Evolutionary conservation across 2,113 vertebrate genomes (phyloP).

Genomic region (Herpetotheres cachinnans): DNA sequence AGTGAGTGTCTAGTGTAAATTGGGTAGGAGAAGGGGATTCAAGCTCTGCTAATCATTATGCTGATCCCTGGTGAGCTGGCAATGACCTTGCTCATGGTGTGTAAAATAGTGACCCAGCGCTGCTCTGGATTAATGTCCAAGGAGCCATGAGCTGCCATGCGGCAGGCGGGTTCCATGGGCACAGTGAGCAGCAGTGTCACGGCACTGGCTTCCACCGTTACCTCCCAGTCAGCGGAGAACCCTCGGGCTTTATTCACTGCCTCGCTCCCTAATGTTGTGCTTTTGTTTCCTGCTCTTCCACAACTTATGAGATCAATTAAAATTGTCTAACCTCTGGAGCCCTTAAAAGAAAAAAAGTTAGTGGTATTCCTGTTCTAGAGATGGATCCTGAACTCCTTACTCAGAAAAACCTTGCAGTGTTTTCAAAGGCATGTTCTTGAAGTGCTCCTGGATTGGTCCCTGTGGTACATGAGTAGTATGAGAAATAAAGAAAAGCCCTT

Average conservation of each 20-base stretch:
- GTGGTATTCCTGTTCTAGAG: neutral
- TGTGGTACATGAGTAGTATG: neutral
- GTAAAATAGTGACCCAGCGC: neutral
- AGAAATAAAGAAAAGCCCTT: conserved; percentile 16
- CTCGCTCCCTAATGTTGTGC: neutral
- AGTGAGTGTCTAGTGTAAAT: neutral
- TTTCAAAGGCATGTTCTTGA: neutral
- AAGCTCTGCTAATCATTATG: neutral
- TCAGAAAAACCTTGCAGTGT: neutral
- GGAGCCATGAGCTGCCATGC: fast-evolving
- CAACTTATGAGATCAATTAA: neutral
- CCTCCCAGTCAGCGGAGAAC: neutral
- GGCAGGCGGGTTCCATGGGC: fast-evolving
- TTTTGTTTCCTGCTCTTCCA: neutral
- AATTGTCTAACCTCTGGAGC: neutral
- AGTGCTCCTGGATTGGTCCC: neutral
- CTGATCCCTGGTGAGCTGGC: neutral
- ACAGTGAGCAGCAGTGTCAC: fast-evolving
- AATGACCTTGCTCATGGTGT: fast-evolving
- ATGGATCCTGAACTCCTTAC: neutral
- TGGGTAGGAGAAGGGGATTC: neutral
- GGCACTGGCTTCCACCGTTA: fast-evolving
- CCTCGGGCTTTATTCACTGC: neutral
- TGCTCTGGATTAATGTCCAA: neutral
- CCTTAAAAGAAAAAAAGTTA: neutral